Evolutionary conservation across 2,113 vertebrate species (phyloP).

Genomic region (Chascanopsetta lugubris): DNA sequence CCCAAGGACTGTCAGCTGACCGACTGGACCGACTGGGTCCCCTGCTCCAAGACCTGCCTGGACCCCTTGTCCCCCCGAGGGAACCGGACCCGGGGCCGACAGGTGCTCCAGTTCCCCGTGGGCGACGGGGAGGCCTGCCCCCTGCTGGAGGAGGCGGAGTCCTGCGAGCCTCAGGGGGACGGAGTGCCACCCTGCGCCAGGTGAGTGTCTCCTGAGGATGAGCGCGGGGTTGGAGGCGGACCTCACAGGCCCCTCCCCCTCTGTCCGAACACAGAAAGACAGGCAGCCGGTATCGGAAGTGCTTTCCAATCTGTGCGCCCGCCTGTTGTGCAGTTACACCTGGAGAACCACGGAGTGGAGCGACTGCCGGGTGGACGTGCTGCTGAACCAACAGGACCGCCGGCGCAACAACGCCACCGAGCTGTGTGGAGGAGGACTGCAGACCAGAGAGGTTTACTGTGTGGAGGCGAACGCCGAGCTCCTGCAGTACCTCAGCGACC

Average conservation of each 20-base stretch:
- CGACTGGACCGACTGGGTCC: conserved; percentile 89
- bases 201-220: conserved; percentile 81
- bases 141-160: conserved; percentile 83
- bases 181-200: conserved; percentile 83
- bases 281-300: too few relatives aligned
- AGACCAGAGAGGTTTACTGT: conserved; percentile 91
- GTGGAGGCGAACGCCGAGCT: conserved; percentile 89
- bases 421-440: conserved; percentile 93
- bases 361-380: conserved; percentile 89
- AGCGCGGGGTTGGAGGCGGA: background rate
- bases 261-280: too few relatives aligned
- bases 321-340: conserved; percentile 78
- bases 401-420: conserved; percentile 91
- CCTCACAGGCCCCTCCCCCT: background rate
- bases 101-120: conserved; percentile 86
- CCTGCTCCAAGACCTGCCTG: conserved; percentile 88
- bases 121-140: conserved; percentile 86
- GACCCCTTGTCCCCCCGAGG: conserved; percentile 81
- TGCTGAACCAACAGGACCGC: conserved; percentile 95
- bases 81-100: conserved; percentile 80
- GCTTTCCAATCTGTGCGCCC: background rate
- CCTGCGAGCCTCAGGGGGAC: conserved; percentile 84
- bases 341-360: conserved; percentile 96
- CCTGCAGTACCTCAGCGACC: conserved; percentile 82
- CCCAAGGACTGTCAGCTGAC: conserved; percentile 89